Conservation (phyloP, 2,888 invertebrate species). For the Drosophila planitibia region DNA sequence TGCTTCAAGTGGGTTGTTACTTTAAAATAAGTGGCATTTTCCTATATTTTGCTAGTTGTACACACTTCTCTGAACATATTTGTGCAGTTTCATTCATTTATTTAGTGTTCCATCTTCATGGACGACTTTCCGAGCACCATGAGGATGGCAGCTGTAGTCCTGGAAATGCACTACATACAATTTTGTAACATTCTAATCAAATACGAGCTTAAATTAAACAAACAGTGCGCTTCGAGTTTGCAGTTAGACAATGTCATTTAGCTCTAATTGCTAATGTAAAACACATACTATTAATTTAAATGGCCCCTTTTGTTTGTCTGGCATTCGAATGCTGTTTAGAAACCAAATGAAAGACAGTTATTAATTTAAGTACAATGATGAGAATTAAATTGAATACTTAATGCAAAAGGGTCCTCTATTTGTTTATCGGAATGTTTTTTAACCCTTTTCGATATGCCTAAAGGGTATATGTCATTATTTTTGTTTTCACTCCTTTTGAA, state of each 20-base stretch:
- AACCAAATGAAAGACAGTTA: slow-evolving; percentile 15
- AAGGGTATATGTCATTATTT: neutral
- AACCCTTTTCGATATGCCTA: slow-evolving; percentile 5
- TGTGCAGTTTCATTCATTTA: neutral
- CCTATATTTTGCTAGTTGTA: neutral
- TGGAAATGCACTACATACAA: neutral
- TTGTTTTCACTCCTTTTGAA: slow-evolving; percentile 10
- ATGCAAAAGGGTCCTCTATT: slow-evolving; percentile 5
- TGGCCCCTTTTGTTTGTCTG: neutral
- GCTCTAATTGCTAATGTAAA: neutral
- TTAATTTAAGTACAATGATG: slow-evolving; percentile 11
- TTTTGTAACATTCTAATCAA: neutral
- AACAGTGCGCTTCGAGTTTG: neutral
- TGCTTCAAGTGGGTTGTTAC: no score
- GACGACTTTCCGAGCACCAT: neutral
- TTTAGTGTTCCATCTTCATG: neutral
- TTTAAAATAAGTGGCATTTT: neutral
- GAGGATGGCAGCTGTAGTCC: neutral
- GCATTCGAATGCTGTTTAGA: neutral
- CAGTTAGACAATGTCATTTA: neutral
- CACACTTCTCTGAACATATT: neutral
- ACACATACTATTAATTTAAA: neutral
- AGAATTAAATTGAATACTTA: slow-evolving; percentile 25
- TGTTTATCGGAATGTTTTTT: slow-evolving; percentile 17
- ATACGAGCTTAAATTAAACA: neutral